A percentile compares a stretch with the other conserved stretches of the same genome.
phyloP scores from a whole-genome alignment of 2,797 vertebrate species.

The Columba guinea region DNA sequence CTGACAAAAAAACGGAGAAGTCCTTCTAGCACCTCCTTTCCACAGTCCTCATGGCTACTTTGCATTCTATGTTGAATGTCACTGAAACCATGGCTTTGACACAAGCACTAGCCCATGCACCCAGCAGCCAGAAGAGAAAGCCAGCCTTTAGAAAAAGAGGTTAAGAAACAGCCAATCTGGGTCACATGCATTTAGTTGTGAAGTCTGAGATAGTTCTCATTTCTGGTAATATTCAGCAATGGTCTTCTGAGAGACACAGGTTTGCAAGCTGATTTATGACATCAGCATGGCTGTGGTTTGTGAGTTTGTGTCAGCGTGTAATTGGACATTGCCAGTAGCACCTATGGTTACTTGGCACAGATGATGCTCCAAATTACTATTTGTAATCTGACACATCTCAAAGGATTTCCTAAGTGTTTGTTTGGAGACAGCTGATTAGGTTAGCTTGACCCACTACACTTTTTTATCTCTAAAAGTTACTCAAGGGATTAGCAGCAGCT shows the following conservation, averaged over 20 bases:
- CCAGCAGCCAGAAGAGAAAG: not conserved
- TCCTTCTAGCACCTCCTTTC: not conserved
- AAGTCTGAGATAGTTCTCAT: not conserved
- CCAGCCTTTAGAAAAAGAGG: not conserved
- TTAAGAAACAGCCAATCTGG: not conserved
- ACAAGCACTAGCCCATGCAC: not conserved
- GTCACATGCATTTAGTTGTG: not conserved
- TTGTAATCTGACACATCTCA: slow-evolving; percentile 28
- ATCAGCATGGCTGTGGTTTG: not conserved
- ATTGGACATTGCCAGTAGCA: not conserved
- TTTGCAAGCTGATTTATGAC: slow-evolving; percentile 3
- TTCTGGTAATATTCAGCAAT: not conserved
- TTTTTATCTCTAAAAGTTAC: not conserved
- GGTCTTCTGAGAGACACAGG: not conserved
- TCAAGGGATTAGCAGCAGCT: not conserved
- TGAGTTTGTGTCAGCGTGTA: slow-evolving; percentile 10
- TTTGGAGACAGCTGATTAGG: not conserved
- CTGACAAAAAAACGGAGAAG: fast-evolving
- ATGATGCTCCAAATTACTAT: slow-evolving; percentile 1
- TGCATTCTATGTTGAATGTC: not conserved
- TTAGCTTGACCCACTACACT: slow-evolving; percentile 4
- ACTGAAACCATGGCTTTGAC: not conserved
- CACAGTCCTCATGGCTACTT: not conserved
- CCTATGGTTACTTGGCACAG: not conserved
- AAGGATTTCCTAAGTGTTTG: not conserved